Conservation (phyloP, 35 echinoderm and acorn worm genomes). For the Lytechinus variegatus region DNA sequence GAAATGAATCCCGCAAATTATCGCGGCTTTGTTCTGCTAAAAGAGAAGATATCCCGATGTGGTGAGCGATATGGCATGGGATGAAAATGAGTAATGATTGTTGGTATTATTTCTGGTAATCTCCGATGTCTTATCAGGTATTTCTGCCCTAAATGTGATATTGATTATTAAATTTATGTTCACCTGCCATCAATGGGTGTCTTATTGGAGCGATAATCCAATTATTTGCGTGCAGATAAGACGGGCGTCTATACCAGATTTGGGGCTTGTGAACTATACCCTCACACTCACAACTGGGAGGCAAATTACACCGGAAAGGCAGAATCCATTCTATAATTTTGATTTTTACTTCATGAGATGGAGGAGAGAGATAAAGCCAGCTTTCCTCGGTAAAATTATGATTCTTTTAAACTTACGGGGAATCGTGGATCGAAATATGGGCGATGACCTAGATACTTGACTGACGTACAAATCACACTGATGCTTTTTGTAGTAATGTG, state of each 20-base stretch:
- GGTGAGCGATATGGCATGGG: neutral
- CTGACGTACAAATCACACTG: too few relatives aligned
- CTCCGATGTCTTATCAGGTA: neutral
- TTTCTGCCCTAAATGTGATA: neutral
- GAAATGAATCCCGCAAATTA: slow-evolving; percentile 25
- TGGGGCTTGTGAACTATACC: neutral
- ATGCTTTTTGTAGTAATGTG: too few relatives aligned
- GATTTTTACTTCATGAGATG: neutral
- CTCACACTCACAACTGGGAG: neutral
- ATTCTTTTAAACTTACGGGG: neutral
- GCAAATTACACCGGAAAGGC: neutral
- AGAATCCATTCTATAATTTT: neutral
- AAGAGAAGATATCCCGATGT: neutral
- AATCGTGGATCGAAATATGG: neutral
- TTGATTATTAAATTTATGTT: slow-evolving; percentile 15
- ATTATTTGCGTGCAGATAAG: neutral
- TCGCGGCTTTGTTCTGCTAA: slow-evolving; percentile 28
- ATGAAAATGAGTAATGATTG: slow-evolving; percentile 13
- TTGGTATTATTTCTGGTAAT: neutral
- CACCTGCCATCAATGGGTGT: neutral
- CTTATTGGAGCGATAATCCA: neutral
- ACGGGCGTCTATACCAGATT: neutral
- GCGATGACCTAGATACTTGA: too few relatives aligned
- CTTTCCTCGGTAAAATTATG: neutral
- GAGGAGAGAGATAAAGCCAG: neutral